phyloP scores from a whole-genome alignment of 2,113 vertebrate species.

The Dipodomys ordii region DNA sequence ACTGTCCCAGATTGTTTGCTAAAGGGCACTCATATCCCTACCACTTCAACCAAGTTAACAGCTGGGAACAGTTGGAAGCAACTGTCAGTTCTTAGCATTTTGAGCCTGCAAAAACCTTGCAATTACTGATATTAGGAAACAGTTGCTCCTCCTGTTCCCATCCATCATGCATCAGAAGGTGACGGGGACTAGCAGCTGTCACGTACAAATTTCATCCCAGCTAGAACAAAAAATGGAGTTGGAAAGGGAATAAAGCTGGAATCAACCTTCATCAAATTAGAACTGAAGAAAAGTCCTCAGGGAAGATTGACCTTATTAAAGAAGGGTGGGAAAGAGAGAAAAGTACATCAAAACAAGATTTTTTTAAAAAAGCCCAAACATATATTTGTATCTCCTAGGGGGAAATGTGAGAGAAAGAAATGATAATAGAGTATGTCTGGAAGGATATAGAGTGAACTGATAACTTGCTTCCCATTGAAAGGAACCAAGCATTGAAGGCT shows the following conservation, averaged over 20 bases:
- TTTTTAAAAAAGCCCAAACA: background rate
- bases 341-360: background rate
- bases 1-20: background rate
- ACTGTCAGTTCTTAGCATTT: conserved; percentile 69
- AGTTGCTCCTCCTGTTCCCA: conserved; percentile 53
- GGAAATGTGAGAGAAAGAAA: background rate
- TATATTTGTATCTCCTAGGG: background rate
- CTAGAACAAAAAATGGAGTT: background rate
- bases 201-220: background rate
- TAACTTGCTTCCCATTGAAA: conserved; percentile 41
- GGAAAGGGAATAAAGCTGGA: background rate
- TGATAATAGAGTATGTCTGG: background rate
- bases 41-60: conserved; percentile 57
- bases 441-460: conserved; percentile 34
- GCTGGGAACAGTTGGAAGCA: conserved; percentile 78
- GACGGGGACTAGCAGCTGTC: conserved; percentile 64
- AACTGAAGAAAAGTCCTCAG: background rate
- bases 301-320: background rate
- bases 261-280: background rate
- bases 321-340: conserved; percentile 12
- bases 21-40: background rate
- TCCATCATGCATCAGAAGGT: conserved; percentile 61
- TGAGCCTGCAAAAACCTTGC: conserved; percentile 49
- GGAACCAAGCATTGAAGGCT: background rate
- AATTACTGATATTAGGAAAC: conserved; percentile 56